phyloP scores from a whole-genome alignment of 2,888 invertebrate genomes.

The Epinotia brunnichana region DNA sequence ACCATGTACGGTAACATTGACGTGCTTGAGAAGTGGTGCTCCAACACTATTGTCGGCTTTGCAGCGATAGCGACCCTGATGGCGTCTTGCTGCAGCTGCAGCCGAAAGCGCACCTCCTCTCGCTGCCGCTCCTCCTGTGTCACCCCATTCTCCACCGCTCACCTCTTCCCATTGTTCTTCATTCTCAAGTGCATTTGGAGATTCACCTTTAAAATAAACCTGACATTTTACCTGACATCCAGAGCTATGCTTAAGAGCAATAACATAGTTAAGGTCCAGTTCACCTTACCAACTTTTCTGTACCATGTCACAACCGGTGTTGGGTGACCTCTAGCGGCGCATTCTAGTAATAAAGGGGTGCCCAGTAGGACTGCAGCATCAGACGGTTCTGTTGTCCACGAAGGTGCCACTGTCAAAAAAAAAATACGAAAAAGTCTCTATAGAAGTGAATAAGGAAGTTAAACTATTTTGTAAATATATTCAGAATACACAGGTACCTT shows the following conservation, averaged over 20 bases:
- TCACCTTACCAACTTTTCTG: constrained; percentile 81
- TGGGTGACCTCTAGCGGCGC: constrained; percentile 90
- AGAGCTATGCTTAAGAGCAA: not conserved
- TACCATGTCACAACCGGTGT: constrained; percentile 86
- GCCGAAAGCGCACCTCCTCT: constrained; percentile 85
- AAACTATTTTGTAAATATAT: not conserved
- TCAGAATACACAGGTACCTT: constrained; percentile 75
- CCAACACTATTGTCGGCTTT: constrained; percentile 93
- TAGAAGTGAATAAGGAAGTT: too few species aligned
- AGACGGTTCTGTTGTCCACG: constrained; percentile 87
- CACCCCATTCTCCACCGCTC: constrained; percentile 48
- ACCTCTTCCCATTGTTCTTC: constrained; percentile 56
- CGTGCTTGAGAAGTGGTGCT: constrained; percentile 89
- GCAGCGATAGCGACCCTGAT: constrained; percentile 92
- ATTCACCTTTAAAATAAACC: constrained; percentile 13
- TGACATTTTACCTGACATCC: not conserved
- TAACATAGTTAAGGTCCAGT: not conserved
- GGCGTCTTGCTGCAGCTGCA: constrained; percentile 86
- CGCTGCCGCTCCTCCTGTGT: constrained; percentile 47
- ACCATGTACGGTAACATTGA: constrained; percentile 92
- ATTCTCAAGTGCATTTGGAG: constrained; percentile 45
- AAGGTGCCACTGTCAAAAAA: constrained; percentile 86
- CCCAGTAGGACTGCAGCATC: constrained; percentile 88
- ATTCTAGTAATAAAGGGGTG: constrained; percentile 87
- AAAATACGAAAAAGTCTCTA: not conserved